A percentile compares a stretch with the other conserved stretches of the same genome.
Evolutionary conservation across 2,888 invertebrate species (phyloP).

Genomic region (Uloborus plumipes): DNA sequence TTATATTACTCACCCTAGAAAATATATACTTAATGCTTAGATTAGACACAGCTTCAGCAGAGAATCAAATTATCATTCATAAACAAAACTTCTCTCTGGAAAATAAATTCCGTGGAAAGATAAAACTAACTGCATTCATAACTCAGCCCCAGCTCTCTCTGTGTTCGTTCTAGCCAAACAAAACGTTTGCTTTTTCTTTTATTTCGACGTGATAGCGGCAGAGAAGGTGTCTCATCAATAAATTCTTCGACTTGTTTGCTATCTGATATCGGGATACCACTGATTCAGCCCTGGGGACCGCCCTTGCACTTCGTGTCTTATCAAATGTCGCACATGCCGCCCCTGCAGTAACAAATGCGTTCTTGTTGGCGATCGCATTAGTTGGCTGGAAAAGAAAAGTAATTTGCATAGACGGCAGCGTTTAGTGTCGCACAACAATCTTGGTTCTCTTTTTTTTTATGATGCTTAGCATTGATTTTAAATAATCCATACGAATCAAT

Average conservation of each 20-base stretch:
- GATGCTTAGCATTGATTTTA: too few species aligned
- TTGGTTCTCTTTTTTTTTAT: too few species aligned
- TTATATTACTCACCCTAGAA: too few species aligned
- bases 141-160: background rate
- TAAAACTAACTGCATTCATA: background rate
- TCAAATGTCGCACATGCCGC: constrained; percentile 46
- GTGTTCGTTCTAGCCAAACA: background rate
- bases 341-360: constrained; percentile 23
- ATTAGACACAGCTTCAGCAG: too few species aligned
- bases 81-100: too few species aligned
- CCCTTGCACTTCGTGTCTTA: constrained; percentile 27
- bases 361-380: background rate
- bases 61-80: too few species aligned
- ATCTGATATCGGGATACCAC: constrained; percentile 59
- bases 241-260: constrained; percentile 52
- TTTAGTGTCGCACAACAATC: too few species aligned
- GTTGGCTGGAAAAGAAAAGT: background rate
- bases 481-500: too few species aligned
- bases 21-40: too few species aligned
- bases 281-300: constrained; percentile 46
- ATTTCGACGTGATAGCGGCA: constrained; percentile 14
- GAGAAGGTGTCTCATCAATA: constrained; percentile 30
- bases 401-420: too few species aligned
- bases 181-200: background rate
- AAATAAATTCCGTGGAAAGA: too few species aligned